Base-by-base conservation (phyloP, 2,888 invertebrate species). In the Ennomos fuscantarius region DNA sequence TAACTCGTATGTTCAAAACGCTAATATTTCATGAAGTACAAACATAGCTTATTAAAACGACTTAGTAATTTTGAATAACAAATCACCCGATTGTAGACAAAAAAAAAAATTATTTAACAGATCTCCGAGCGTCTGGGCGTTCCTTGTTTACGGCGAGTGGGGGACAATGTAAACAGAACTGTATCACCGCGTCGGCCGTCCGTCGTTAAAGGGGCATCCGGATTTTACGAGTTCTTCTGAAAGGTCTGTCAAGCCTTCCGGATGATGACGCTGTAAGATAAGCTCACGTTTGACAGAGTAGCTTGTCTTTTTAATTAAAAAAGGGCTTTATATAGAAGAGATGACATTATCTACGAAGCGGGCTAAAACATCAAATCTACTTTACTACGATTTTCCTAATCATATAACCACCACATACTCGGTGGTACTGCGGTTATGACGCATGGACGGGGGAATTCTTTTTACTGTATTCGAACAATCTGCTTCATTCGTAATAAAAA, bases 121-220 rank as follows among this genome's bases (percentile, higher is more conserved):
- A 60, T 58, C 43, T 31, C 50, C 43, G 44, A 47, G 37, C 57
- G 56, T 49, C 55, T 36, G 44, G 44, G 34, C 55, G 56, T 49
- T 55, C 39, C 58, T 44, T 66, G 61, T 65, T 66, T 66, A 63
- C 63, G 49, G 45, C 51, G 42, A 52, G 58, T 49, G 58, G 56
- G 61, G 49, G 59, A 59, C 57, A 65, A 63, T 55, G 65, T 65
- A 69, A 63, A 68, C 63, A 68, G n/a, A 63, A 65, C 60, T 60
- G n/a, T n/a, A n/a, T n/a, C n/a, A n/a, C n/a, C n/a, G n/a, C n/a
- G n/a, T n/a, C n/a, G n/a, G n/a, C n/a, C 43, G 52, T 61, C 52
- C 55, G 59, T 64, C 60, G 64, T 68, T 57, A 60, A 60, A 59
- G 51, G 55, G 61, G 52, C 53, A 60, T 37, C 59, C 62, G 43